Percentiles rank a stretch among this genome's conserved stretches.
Conservation (phyloP, 2,888 invertebrate genomes). For the Pammene fasciana region DNA sequence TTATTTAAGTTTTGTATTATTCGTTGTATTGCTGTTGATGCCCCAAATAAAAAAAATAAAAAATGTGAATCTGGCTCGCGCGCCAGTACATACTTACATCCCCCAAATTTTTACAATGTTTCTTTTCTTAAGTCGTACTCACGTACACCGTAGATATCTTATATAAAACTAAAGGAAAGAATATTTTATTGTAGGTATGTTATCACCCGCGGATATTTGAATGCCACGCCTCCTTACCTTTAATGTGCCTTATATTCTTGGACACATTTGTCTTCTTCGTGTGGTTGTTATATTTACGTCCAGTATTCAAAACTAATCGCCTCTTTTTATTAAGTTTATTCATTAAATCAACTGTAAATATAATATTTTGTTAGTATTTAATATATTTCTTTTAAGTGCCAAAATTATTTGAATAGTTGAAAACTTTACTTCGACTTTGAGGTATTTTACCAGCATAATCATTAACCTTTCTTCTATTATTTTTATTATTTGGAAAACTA, state of each 20-base stretch:
- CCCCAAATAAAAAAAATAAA: too few relatives aligned
- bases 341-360: conserved; percentile 44
- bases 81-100: too few relatives aligned
- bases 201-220: neutral
- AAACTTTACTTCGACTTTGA: conserved; percentile 19
- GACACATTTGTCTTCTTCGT: conserved; percentile 27
- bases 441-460: neutral
- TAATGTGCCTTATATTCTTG: conserved; percentile 19
- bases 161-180: too few relatives aligned
- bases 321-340: conserved; percentile 54
- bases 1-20: too few relatives aligned
- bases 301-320: conserved; percentile 51
- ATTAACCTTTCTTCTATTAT: neutral
- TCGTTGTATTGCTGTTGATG: too few relatives aligned
- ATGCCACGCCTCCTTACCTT: neutral
- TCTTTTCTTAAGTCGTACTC: too few relatives aligned
- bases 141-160: too few relatives aligned
- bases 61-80: too few relatives aligned
- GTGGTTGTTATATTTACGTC: conserved; percentile 33
- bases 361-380: neutral
- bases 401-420: neutral
- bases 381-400: too few relatives aligned
- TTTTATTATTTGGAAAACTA: neutral
- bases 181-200: neutral
- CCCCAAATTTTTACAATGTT: too few relatives aligned